Percentiles rank a stretch among this genome's conserved stretches.
Evolutionary conservation across 2,888 invertebrate species (phyloP).

Genomic region (Drosophila mayaguana): DNA sequence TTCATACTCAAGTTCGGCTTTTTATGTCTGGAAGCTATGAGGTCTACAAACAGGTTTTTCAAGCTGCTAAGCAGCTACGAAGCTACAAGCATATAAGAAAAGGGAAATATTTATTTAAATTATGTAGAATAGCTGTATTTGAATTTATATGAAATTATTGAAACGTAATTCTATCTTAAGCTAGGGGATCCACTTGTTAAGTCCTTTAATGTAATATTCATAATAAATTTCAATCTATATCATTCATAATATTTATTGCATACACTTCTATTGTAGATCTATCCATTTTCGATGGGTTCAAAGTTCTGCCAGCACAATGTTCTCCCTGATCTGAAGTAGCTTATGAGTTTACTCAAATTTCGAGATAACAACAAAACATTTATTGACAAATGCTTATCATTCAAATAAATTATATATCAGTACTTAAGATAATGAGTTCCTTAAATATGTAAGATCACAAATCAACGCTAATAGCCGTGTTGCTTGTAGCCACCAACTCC

Average conservation of each 20-base stretch:
- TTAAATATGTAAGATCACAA: neutral
- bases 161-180: too few species aligned
- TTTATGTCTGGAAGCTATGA: neutral
- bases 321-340: neutral
- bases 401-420: constrained; percentile 45
- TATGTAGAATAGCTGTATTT: constrained; percentile 5
- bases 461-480: constrained; percentile 50
- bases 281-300: neutral
- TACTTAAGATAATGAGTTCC: neutral
- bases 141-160: too few species aligned
- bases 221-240: too few species aligned
- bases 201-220: too few species aligned
- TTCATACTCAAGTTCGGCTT: constrained; percentile 30
- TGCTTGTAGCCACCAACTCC: constrained; percentile 44
- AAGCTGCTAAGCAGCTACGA: constrained; percentile 5
- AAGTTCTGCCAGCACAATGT: neutral
- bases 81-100: neutral
- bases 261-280: neutral
- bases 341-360: neutral
- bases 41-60: constrained; percentile 55
- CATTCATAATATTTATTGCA: too few species aligned
- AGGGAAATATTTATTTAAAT: constrained; percentile 19
- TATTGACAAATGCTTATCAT: constrained; percentile 1
- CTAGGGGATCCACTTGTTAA: too few species aligned
- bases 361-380: constrained; percentile 4